Evolutionary conservation across 2,888 invertebrate genomes (phyloP), one percentile per base, ranked within the genome.

Genomic region (Scaptomyza cyrtandrae): DNA sequence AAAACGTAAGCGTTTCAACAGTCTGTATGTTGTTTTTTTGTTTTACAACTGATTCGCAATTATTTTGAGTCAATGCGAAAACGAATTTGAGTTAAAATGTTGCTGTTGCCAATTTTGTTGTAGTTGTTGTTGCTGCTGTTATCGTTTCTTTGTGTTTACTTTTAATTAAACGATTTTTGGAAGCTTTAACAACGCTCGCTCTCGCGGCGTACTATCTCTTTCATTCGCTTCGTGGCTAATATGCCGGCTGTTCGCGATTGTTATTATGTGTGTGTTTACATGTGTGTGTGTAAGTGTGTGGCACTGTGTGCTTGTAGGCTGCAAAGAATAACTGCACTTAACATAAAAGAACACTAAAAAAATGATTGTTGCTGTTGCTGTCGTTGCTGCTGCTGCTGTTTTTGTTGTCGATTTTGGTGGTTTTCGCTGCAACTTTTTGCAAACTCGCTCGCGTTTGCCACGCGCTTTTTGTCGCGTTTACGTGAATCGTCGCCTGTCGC

Each of bases 291-390:
- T 14, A 14, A 44, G 31, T 39, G 52, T n/a, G 13, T 16, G 31
- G 29, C 29, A 29, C 29, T 67, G 49, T 61, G 43, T 48, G 37
- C 37, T 52, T 57, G 49, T 58, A 39, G 29, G 39, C 56, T 46
- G 64, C 19, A 44, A 75, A 49, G 39, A 41, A 61, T 60, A 74
- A 77, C 71, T 71, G 75, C 75, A 75, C 70, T 75, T 53, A 69
- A 69, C 53, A 70, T 57, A 64, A 45, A 33, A 46, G 35, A 71
- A 71, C 71, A 73, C 78, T 29, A 63, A 74, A 61, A 67, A 74
- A 75, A 67, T 64, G 39, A 41, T 52, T 71, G 35, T 58, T 58
- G 67, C 13, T 55, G 37, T 44, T 37, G n/a, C 13, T 29, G 29
- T 11, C 29, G 27, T 19, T 71, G 35, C 55, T 58, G 67, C 13